These are phyloP conservation scores for Cyrtorhinus lividipennis DNA, from an alignment of 1,140 invertebrate species.

Conservation along the genomic window DNA sequence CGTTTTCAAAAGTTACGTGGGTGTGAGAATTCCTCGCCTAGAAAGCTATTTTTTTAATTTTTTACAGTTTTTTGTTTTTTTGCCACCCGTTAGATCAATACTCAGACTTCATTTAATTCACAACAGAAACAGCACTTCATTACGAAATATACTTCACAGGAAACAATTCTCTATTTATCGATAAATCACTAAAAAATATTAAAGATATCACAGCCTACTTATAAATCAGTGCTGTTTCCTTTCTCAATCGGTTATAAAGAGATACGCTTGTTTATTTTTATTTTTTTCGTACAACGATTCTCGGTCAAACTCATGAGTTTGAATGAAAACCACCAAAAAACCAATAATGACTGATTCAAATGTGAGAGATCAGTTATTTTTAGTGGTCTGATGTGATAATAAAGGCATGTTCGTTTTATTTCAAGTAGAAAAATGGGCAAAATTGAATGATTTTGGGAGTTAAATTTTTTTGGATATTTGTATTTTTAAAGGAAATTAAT, in stretches of 20 bases:
- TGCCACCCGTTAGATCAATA: background rate
- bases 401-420: too few relatives aligned
- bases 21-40: background rate
- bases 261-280: too few relatives aligned
- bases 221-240: slow-evolving; percentile 3
- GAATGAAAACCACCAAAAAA: too few relatives aligned
- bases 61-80: too few relatives aligned
- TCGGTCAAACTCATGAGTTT: too few relatives aligned
- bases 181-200: slow-evolving; percentile 1
- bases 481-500: background rate
- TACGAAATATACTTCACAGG: background rate
- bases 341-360: too few relatives aligned
- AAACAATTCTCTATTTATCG: background rate
- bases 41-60: too few relatives aligned
- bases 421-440: too few relatives aligned
- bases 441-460: too few relatives aligned
- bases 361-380: too few relatives aligned
- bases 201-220: slow-evolving; percentile 2
- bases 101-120: background rate
- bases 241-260: background rate
- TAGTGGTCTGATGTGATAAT: too few relatives aligned
- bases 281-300: too few relatives aligned
- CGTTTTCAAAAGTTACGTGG: background rate
- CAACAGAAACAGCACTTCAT: background rate
- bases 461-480: background rate